Conservation (phyloP, 2,888 invertebrate species). For the Polydrusus pterygomalis region DNA sequence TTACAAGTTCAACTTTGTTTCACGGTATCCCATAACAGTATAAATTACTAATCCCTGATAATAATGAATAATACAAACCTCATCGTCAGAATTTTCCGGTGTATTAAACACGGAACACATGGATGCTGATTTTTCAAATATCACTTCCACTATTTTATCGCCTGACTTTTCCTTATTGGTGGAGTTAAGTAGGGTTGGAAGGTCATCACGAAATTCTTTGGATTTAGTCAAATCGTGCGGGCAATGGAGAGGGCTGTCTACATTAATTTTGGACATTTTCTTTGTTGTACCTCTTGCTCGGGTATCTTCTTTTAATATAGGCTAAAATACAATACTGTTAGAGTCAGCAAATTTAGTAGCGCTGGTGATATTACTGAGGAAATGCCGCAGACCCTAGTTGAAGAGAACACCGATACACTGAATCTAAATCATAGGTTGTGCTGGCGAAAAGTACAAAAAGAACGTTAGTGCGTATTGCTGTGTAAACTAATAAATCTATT, state of each 20-base stretch:
- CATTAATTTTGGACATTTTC: slow-evolving; percentile 70
- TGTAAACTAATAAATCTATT: no score
- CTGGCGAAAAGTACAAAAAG: no score
- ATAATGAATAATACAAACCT: slow-evolving; percentile 18
- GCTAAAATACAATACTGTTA: slow-evolving; percentile 66
- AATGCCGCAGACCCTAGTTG: no score
- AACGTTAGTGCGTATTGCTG: no score
- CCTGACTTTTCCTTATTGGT: slow-evolving; percentile 32
- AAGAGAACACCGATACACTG: no score
- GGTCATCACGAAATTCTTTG: slow-evolving; percentile 75
- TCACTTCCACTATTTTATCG: slow-evolving; percentile 28
- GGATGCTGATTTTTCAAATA: slow-evolving; percentile 60
- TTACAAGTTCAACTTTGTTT: no score
- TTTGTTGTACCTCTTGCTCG: slow-evolving; percentile 67
- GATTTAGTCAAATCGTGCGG: slow-evolving; percentile 77
- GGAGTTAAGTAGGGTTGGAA: slow-evolving; percentile 71
- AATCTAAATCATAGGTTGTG: no score
- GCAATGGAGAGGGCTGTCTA: slow-evolving; percentile 76
- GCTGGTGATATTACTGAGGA: no score
- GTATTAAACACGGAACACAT: slow-evolving; percentile 63
- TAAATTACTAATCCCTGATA: not conserved
- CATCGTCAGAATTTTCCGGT: slow-evolving; percentile 21
- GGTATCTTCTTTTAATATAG: slow-evolving; percentile 72
- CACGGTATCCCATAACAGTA: no score
- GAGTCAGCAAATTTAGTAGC: no score